Evolutionary conservation across 2,113 vertebrate genomes (phyloP).

Genomic region (Choloepus hoffmanni): DNA sequence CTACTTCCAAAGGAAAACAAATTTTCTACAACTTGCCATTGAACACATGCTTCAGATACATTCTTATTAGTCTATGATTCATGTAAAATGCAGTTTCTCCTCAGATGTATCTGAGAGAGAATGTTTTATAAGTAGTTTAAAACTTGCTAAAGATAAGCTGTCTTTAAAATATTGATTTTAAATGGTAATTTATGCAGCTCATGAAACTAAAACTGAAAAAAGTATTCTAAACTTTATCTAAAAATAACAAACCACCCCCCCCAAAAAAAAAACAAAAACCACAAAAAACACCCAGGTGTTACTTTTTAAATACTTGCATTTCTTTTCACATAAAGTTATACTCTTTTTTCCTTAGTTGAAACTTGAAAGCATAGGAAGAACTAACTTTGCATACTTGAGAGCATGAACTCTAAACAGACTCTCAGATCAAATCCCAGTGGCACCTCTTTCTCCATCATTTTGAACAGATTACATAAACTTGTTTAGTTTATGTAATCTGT

Average conservation of each 20-base stretch:
- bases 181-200: not conserved
- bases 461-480: not conserved
- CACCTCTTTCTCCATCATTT: not conserved
- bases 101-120: not conserved
- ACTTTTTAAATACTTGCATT: not conserved
- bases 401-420: not conserved
- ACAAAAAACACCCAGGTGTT: not conserved
- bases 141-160: not conserved
- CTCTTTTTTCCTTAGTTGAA: not conserved
- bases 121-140: slow-evolving; percentile 16
- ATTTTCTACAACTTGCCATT: slow-evolving; percentile 32
- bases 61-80: not conserved
- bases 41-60: not conserved
- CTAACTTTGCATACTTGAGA: not conserved
- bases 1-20: slow-evolving; percentile 58
- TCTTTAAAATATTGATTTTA: slow-evolving; percentile 12
- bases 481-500: not conserved
- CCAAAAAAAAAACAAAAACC: too few relatives aligned
- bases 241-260: not conserved
- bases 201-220: slow-evolving; percentile 49
- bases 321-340: not conserved
- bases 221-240: not conserved
- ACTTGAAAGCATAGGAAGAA: not conserved
- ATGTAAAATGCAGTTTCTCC: not conserved
- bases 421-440: not conserved